Percentiles rank a stretch among this genome's conserved stretches.
Evolutionary conservation across 1,140 invertebrate genomes (phyloP).

Genomic region (Teleogryllus occipitalis): DNA sequence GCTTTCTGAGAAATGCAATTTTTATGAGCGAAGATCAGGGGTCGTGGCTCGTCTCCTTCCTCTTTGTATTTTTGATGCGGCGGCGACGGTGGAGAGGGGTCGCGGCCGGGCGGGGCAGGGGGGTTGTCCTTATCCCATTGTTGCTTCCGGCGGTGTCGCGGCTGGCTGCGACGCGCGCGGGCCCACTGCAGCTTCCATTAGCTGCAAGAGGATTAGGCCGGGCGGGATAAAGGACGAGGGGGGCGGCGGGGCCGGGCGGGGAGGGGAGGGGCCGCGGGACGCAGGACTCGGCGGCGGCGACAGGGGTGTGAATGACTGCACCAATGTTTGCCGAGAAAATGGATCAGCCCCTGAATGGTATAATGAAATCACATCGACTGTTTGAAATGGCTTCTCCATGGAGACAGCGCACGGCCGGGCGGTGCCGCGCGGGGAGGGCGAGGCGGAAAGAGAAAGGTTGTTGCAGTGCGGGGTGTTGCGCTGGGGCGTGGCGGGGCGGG

Average conservation of each 20-base stretch:
- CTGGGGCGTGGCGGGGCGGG: neutral
- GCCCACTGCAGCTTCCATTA: constrained; percentile 16
- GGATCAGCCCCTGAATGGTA: constrained; percentile 11
- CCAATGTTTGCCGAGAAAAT: constrained; percentile 17
- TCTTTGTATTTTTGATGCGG: no score
- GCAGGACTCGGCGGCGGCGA: neutral
- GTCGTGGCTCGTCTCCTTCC: no score
- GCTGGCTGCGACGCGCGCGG: neutral
- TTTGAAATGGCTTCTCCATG: constrained; percentile 22
- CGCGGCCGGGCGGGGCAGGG: neutral
- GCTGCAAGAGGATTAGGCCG: constrained; percentile 11
- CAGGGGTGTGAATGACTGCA: constrained; percentile 21
- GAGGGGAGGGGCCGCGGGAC: no score
- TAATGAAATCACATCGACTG: constrained; percentile 22
- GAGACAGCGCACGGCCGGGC: neutral
- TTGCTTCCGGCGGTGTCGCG: constrained; percentile 9
- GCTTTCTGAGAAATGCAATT: no score
- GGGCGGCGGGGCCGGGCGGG: neutral
- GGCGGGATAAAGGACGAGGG: constrained; percentile 1
- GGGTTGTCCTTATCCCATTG: constrained; percentile 10
- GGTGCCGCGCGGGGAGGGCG: neutral
- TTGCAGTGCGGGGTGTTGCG: neutral
- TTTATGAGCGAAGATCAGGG: no score
- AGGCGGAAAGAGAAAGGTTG: neutral
- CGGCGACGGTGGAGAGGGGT: neutral